Percentiles rank a stretch among this genome's conserved stretches.
These are phyloP conservation scores for Tautogolabrus adspersus DNA, from an alignment of 2,113 vertebrate genomes.

Conservation along the genomic window DNA sequence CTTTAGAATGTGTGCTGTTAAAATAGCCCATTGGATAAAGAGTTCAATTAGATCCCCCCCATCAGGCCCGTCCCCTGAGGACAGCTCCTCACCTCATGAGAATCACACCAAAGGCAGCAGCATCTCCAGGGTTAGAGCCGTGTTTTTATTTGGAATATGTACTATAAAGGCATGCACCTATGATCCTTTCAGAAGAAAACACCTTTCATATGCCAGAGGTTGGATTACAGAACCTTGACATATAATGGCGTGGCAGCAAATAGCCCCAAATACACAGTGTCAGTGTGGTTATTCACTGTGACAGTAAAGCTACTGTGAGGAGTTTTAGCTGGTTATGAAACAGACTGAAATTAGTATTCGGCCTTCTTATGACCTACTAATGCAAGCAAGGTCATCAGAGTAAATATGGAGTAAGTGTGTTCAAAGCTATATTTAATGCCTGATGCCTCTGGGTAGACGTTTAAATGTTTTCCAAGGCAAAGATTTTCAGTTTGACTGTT, in stretches of 20 bases:
- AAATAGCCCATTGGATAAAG: background rate
- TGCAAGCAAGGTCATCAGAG: too few relatives aligned
- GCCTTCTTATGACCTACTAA: too few relatives aligned
- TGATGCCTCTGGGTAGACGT: too few relatives aligned
- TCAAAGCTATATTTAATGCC: too few relatives aligned
- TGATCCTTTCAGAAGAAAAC: constrained; percentile 1
- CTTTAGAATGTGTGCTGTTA: background rate
- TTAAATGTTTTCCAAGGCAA: too few relatives aligned
- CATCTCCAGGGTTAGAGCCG: background rate
- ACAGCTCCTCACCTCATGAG: background rate
- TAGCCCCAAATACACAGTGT: background rate
- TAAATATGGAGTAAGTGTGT: too few relatives aligned
- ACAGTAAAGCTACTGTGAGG: too few relatives aligned
- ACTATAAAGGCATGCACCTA: background rate
- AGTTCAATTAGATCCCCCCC: constrained; percentile 10
- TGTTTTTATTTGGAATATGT: background rate
- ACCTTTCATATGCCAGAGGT: background rate
- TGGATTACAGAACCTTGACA: background rate
- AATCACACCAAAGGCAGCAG: background rate
- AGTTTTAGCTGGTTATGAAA: too few relatives aligned
- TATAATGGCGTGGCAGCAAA: constrained; percentile 6
- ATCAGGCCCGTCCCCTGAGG: background rate
- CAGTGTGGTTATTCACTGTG: background rate
- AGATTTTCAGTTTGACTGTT: too few relatives aligned
- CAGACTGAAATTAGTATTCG: too few relatives aligned